Conservation (phyloP, 2,113 vertebrate genomes). For the mouse (Mus musculus) region DNA sequence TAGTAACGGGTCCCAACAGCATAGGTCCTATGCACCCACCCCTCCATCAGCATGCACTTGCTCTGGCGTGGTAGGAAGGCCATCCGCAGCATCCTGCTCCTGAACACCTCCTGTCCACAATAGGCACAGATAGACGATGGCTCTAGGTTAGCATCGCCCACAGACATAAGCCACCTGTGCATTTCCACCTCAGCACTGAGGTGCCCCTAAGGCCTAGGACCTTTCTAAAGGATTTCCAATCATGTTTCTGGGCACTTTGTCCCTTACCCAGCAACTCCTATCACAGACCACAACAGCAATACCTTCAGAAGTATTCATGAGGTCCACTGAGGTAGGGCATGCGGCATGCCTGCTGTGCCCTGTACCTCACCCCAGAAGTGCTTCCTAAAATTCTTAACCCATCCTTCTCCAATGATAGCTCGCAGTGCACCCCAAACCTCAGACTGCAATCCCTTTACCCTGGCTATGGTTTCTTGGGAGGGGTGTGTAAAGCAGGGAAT, state of each 20-base stretch:
- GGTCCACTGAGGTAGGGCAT: neutral
- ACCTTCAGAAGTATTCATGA: neutral
- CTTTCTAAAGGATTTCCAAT: conserved; percentile 1
- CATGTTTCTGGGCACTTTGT: neutral
- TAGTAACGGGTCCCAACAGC: rapidly evolving
- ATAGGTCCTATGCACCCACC: neutral
- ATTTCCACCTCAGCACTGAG: neutral
- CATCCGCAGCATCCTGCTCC: neutral
- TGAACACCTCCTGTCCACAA: neutral
- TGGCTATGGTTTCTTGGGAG: conserved; percentile 64
- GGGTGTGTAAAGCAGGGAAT: neutral
- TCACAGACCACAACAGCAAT: neutral
- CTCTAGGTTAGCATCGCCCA: neutral
- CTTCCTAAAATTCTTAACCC: neutral
- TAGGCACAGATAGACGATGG: neutral
- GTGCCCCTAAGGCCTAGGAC: neutral
- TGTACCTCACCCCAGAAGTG: neutral
- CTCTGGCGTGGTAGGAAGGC: neutral
- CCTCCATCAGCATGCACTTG: too few species aligned
- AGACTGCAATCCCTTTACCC: conserved; percentile 36
- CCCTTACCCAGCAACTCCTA: neutral
- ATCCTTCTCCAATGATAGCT: neutral
- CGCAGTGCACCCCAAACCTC: neutral
- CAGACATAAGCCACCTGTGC: neutral
- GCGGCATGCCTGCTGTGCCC: neutral